A percentile compares a stretch with the other conserved stretches of the same genome.
Evolutionary conservation across 2,888 invertebrate species (phyloP).

Genomic region (Adelognathus sp.): DNA sequence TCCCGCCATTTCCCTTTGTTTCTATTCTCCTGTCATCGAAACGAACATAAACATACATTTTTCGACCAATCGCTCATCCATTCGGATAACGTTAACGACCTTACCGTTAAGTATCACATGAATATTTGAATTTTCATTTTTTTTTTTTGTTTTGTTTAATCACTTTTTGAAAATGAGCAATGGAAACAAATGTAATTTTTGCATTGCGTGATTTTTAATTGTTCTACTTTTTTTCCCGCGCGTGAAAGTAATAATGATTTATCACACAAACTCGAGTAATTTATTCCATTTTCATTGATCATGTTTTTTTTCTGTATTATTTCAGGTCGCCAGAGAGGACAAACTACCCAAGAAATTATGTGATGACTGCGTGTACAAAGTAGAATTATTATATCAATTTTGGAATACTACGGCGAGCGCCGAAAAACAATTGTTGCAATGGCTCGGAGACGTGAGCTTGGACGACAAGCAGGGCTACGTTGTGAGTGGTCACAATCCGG

Average conservation of each 20-base stretch:
- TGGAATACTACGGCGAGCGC: conserved; percentile 87
- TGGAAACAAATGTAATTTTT: too few species aligned
- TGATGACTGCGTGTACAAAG: conserved; percentile 87
- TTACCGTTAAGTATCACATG: too few species aligned
- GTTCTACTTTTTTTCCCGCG: too few species aligned
- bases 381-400: conserved; percentile 88
- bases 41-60: too few species aligned
- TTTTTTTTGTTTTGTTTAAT: background rate
- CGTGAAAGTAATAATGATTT: background rate
- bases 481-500: conserved; percentile 74
- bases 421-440: conserved; percentile 84
- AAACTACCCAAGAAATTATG: conserved; percentile 88
- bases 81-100: too few species aligned
- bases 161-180: conserved; percentile 1
- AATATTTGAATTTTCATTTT: background rate
- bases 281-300: background rate
- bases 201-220: too few species aligned
- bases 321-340: conserved; percentile 86
- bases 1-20: background rate
- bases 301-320: background rate
- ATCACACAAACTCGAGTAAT: background rate
- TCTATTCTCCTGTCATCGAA: background rate
- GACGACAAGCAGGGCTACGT: conserved; percentile 77
- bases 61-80: too few species aligned
- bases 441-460: conserved; percentile 76